A percentile compares a stretch with the other conserved stretches of the same genome.
phyloP scores from a whole-genome alignment of 2,888 invertebrate genomes.

The Hemicrepidius hirtus region DNA sequence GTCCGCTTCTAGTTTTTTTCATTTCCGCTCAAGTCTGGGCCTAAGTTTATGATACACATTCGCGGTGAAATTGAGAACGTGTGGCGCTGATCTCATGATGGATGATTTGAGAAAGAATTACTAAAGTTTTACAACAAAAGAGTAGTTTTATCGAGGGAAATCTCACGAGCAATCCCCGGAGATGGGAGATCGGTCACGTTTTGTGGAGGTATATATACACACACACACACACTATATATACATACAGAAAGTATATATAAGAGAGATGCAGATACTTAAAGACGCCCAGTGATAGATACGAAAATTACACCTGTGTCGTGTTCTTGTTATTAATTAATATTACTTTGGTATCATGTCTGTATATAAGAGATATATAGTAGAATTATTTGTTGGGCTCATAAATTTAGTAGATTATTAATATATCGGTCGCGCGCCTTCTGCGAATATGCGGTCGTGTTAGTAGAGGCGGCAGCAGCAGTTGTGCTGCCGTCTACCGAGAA shows the following conservation, averaged over 20 bases:
- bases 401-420: constrained; percentile 41
- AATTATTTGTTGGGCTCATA: constrained; percentile 37
- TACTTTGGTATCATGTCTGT: too few relatives aligned
- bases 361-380: constrained; percentile 31
- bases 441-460: constrained; percentile 25
- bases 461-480: constrained; percentile 15
- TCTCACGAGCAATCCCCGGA: constrained; percentile 74
- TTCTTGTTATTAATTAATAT: too few relatives aligned
- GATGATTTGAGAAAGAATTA: constrained; percentile 72
- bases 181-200: constrained; percentile 77
- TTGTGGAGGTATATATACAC: constrained; percentile 59
- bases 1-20: constrained; percentile 51
- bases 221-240: too few relatives aligned
- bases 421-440: constrained; percentile 33
- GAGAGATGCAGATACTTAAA: not conserved
- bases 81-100: constrained; percentile 70
- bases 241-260: not conserved
- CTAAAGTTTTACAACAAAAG: constrained; percentile 73
- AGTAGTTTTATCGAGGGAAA: constrained; percentile 77
- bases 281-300: constrained; percentile 38
- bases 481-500: constrained; percentile 14
- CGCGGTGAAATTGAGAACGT: constrained; percentile 66
- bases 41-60: constrained; percentile 59
- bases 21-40: constrained; percentile 48
- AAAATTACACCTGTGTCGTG: constrained; percentile 48